Conservation (phyloP, 2,888 invertebrate genomes). For the Ptycholaimellus sp. region DNA sequence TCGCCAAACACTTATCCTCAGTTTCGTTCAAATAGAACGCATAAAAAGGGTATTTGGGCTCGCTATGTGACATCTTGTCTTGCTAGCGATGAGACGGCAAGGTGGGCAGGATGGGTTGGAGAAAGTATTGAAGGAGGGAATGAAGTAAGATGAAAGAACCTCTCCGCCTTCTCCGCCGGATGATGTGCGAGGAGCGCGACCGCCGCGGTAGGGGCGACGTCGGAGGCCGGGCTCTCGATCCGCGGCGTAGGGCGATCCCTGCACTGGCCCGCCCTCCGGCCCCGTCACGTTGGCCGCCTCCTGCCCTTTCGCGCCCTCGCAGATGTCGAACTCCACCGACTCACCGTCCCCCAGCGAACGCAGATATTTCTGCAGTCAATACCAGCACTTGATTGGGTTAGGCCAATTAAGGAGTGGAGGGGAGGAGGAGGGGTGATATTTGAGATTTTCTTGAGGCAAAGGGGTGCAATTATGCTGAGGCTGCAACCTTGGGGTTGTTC, state of each 20-base stretch:
- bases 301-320: conserved; percentile 53
- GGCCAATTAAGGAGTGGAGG: too few species aligned
- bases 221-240: conserved; percentile 9
- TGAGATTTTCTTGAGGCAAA: too few species aligned
- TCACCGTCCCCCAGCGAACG: conserved; percentile 55
- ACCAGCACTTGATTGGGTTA: too few species aligned
- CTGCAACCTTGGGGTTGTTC: conserved; percentile 59
- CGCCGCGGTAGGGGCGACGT: not conserved
- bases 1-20: too few species aligned
- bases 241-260: conserved; percentile 60
- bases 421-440: too few species aligned
- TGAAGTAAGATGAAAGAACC: conserved; percentile 4
- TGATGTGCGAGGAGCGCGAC: not conserved
- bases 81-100: not conserved
- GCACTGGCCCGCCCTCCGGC: conserved; percentile 69
- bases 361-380: conserved; percentile 88
- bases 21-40: too few species aligned
- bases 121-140: too few species aligned
- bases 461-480: too few species aligned
- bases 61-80: not conserved
- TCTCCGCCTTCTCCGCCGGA: conserved; percentile 2
- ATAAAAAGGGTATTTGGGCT: too few species aligned
- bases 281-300: conserved; percentile 84
- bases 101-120: not conserved
- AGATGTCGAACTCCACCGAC: conserved; percentile 82